These are phyloP conservation scores for Acanthornis magna DNA, from an alignment of 2,797 vertebrate species.

Conservation along the genomic window DNA sequence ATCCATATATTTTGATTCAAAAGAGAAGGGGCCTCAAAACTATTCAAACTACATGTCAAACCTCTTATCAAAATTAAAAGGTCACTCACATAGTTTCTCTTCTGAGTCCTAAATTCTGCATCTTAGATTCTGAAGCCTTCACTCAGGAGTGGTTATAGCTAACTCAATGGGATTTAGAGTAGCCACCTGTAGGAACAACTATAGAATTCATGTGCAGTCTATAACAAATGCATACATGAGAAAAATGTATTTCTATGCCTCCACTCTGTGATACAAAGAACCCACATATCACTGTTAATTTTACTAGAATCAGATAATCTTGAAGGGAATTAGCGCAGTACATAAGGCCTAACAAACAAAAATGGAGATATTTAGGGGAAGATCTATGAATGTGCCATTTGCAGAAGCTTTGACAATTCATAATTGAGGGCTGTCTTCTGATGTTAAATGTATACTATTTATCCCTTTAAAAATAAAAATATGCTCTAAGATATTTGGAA, in stretches of 20 bases:
- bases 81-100: not conserved
- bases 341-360: not conserved
- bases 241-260: not conserved
- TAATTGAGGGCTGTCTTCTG: not conserved
- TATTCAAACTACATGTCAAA: not conserved
- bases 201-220: not conserved
- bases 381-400: not conserved
- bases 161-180: not conserved
- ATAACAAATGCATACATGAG: not conserved
- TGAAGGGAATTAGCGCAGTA: not conserved
- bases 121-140: not conserved
- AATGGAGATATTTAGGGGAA: not conserved
- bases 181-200: not conserved
- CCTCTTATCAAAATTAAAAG: not conserved
- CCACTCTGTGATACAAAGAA: not conserved
- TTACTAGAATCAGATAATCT: not conserved
- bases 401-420: not conserved
- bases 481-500: not conserved
- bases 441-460: not conserved
- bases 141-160: not conserved
- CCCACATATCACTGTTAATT: not conserved
- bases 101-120: not conserved
- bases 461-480: not conserved
- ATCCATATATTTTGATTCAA: not conserved
- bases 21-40: not conserved